Evolutionary conservation across 1,140 invertebrate genomes (phyloP), one percentile per base, ranked within the genome.

Genomic region (Magallana angulata): DNA sequence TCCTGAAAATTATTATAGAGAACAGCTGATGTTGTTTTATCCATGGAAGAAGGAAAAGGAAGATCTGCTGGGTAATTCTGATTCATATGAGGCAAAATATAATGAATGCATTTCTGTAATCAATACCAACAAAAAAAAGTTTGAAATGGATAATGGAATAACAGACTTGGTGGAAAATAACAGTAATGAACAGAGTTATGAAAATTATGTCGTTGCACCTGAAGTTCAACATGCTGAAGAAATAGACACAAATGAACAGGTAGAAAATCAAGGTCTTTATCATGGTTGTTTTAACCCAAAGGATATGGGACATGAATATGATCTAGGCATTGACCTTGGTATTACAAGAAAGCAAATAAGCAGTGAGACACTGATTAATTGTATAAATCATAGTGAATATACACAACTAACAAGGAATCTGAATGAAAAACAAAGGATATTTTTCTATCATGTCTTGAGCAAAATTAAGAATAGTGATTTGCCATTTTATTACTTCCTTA

Each of bases 1-100:
- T 82, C 62, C 81, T 82, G 89, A 90, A 90, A 24, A 24, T 24
- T 24, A 24, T 24, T 24, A 24, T 24, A 24, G 24, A 24, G 24
- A 24, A 24, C 24, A 48, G 58, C 62, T 76, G n/a, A 68, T 90
- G 60, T 84, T 89, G n/a, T 91, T 84, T 59, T 48, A 56, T 18
- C 86, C 86, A 82, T 90, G 85, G 88, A 59, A 89, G 82, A 76
- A 86, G 80, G 88, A 91, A 76, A n/a, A 85, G n/a, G 57, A 8
- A 68, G 89, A 89, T 56, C 56, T 89, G 12, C 14, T 86, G 11
- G 64, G 60, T 64, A 30, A 16, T 2, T 59, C 57, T 86, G 82
- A 85, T 60, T 62, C 62, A 24, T 86, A 84, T 57, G 58, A 83
- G 60, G 18, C 84, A 57, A 56, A 64, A 8, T 89, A 84, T 62